These are phyloP conservation scores for Maccullochella peelii DNA, from an alignment of 2,113 vertebrate genomes.

Conservation along the genomic window DNA sequence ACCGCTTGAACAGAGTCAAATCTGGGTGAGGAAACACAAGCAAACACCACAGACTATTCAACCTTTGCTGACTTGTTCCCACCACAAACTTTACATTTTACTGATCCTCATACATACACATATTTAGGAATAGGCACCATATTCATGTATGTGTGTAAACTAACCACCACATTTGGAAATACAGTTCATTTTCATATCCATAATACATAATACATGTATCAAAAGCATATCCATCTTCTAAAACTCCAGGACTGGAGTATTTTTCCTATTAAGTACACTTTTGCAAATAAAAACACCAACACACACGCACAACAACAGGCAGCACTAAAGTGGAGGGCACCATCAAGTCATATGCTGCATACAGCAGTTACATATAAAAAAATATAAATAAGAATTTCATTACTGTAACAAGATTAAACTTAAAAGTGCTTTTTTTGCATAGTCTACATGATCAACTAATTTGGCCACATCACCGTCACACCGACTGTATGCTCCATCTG, in stretches of 20 bases:
- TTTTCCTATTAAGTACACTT: neutral
- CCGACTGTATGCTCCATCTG: neutral
- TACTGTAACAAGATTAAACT: neutral
- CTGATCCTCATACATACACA: neutral
- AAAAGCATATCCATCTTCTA: neutral
- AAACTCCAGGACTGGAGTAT: neutral
- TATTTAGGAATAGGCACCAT: too few species aligned
- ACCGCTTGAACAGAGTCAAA: neutral
- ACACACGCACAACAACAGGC: too few species aligned
- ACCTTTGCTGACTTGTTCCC: neutral
- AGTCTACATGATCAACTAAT: neutral
- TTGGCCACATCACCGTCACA: neutral
- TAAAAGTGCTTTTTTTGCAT: neutral
- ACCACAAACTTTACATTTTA: neutral
- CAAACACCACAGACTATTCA: neutral
- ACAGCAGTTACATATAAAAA: neutral
- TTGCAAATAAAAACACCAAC: neutral
- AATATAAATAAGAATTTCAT: neutral
- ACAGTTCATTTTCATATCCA: neutral
- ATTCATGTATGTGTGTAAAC: neutral
- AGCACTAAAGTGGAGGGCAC: neutral
- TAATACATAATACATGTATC: neutral
- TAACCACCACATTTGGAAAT: neutral
- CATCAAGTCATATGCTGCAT: neutral
- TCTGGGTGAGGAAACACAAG: neutral